Percentiles rank a stretch among this genome's conserved stretches.
Conservation (phyloP, 1,140 invertebrate genomes). For the Anadara kagoshimensis region DNA sequence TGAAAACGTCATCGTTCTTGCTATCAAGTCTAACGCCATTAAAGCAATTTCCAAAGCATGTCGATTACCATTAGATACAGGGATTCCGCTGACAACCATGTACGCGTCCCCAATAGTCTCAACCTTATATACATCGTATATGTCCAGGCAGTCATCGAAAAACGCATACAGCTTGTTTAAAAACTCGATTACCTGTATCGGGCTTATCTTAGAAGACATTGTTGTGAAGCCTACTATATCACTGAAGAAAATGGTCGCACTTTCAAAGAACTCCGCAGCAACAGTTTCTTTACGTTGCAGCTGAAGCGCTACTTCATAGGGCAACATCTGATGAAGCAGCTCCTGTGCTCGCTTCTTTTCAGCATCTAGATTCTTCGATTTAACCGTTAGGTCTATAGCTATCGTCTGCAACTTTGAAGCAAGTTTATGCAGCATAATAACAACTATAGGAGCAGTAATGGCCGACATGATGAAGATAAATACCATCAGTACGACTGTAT, state of each 20-base stretch:
- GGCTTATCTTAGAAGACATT: no score
- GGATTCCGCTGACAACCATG: conserved; percentile 65
- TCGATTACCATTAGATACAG: conserved; percentile 52
- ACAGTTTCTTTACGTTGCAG: conserved; percentile 42
- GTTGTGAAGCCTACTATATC: no score
- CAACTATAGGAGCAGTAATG: no score
- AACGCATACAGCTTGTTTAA: no score
- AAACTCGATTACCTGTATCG: no score
- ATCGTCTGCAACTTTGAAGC: no score
- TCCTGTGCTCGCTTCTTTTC: conserved; percentile 52
- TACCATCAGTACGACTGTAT: no score
- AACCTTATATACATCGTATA: no score
- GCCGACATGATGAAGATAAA: no score
- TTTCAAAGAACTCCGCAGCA: conserved; percentile 6
- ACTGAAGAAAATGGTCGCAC: no score
- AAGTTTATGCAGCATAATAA: no score
- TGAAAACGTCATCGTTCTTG: conserved; percentile 74
- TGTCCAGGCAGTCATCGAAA: no score
- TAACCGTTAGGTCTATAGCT: background rate
- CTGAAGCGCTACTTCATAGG: conserved; percentile 46
- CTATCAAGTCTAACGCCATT: conserved; percentile 78
- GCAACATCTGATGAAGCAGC: conserved; percentile 57
- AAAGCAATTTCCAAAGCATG: conserved; percentile 79
- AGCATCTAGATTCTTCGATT: conserved; percentile 48
- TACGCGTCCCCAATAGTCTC: conserved; percentile 30